Conservation (phyloP, 2,113 vertebrate species). For the Alaudala cheleensis region DNA sequence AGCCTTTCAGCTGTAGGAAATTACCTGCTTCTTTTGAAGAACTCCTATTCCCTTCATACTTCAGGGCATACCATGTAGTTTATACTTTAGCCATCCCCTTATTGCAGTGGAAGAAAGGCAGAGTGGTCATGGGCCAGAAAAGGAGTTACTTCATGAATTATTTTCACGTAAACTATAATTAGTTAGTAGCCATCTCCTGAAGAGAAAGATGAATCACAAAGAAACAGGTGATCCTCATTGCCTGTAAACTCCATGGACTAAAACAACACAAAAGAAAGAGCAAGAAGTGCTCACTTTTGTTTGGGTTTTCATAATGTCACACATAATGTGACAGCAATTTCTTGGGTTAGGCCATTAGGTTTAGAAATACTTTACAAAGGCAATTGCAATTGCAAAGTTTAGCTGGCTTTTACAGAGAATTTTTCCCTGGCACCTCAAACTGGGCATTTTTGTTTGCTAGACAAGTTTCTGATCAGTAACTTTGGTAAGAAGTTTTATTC, state of each 20-base stretch:
- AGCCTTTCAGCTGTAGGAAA: background rate
- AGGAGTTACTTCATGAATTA: background rate
- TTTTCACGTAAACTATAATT: background rate
- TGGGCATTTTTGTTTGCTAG: background rate
- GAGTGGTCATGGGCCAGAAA: background rate
- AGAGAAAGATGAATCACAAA: background rate
- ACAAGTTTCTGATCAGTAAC: background rate
- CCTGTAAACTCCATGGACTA: background rate
- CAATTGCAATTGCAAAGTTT: background rate
- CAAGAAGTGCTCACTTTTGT: rapidly evolving
- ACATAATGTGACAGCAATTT: background rate
- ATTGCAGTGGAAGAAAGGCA: background rate
- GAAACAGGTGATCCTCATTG: background rate
- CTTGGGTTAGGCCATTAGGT: background rate
- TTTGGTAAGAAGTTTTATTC: background rate
- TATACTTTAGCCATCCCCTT: background rate
- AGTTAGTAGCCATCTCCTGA: background rate
- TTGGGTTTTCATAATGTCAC: background rate
- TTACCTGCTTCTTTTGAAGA: background rate
- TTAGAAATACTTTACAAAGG: background rate
- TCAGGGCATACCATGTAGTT: background rate
- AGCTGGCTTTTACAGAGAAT: background rate
- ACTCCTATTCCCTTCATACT: background rate
- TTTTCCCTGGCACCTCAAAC: background rate
- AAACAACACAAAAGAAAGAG: background rate